These are phyloP conservation scores for Sesamia nonagrioides DNA, from an alignment of 1,140 invertebrate genomes.

Conservation along the genomic window DNA sequence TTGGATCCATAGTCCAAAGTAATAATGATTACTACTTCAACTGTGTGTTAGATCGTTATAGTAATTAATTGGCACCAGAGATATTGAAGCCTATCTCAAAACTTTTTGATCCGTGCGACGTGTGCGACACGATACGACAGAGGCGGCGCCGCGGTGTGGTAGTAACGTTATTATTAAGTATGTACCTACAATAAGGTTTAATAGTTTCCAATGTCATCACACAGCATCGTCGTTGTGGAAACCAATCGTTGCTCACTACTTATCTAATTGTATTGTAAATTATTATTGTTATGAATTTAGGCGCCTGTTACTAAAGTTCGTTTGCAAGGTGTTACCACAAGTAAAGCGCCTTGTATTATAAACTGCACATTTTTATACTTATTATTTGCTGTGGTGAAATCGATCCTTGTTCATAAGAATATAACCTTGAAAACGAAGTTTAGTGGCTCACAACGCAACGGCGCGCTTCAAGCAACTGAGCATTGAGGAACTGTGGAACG, in stretches of 20 bases:
- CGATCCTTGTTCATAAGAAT: too few species aligned
- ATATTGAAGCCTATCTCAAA: too few species aligned
- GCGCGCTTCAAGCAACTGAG: too few species aligned
- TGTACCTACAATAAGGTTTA: too few species aligned
- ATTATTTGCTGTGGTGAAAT: background rate
- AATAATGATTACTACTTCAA: constrained; percentile 3
- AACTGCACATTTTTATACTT: background rate
- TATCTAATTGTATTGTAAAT: background rate
- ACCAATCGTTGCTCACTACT: background rate
- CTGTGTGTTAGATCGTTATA: background rate
- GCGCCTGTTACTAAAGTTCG: background rate
- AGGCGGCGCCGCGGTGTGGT: background rate
- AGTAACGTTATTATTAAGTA: background rate
- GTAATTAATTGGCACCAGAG: background rate
- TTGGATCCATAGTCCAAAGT: background rate
- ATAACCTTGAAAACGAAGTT: too few species aligned
- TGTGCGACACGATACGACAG: too few species aligned
- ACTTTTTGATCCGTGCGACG: too few species aligned
- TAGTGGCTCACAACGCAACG: too few species aligned
- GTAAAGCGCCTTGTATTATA: background rate
- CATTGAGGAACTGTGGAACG: too few species aligned
- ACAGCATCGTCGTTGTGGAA: background rate
- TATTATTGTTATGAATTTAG: background rate
- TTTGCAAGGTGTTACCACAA: background rate
- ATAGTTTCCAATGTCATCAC: background rate